Conservation (phyloP, 2,113 vertebrate species). For the Miniopterus natalensis region DNA sequence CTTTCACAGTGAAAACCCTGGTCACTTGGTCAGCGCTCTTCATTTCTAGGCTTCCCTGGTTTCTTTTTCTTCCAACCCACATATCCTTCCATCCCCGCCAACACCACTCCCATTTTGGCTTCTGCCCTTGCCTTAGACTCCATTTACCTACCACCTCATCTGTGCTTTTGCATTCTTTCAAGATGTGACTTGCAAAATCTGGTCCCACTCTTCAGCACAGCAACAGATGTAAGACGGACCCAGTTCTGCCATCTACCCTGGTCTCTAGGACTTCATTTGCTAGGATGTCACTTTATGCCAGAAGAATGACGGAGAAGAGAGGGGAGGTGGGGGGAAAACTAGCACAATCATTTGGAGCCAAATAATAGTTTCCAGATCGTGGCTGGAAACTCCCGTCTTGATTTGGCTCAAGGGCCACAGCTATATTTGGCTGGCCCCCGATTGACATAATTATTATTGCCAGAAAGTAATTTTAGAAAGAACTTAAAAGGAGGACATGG, state of each 20-base stretch:
- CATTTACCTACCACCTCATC: neutral
- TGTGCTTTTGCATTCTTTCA: neutral
- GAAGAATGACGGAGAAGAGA: neutral
- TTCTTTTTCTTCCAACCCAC: neutral
- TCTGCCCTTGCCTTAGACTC: neutral
- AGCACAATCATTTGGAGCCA: neutral
- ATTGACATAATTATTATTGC: conserved; percentile 83
- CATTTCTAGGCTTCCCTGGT: neutral
- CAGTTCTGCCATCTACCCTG: too few species aligned
- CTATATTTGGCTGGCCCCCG: conserved; percentile 74
- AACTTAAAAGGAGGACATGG: conserved; percentile 83
- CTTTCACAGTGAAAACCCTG: neutral
- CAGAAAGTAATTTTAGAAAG: conserved; percentile 83
- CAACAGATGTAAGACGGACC: neutral
- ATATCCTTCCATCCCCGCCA: too few species aligned
- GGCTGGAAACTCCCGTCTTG: conserved; percentile 72
- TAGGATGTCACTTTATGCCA: neutral
- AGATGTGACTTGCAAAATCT: neutral
- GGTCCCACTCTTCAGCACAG: neutral
- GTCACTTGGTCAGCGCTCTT: neutral
- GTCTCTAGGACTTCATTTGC: neutral
- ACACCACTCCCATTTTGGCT: neutral
- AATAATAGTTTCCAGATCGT: neutral
- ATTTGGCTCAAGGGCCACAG: conserved; percentile 72
- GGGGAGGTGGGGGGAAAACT: neutral